Conservation (phyloP, 2,888 invertebrate genomes). For the Stenichneumon culpator region DNA sequence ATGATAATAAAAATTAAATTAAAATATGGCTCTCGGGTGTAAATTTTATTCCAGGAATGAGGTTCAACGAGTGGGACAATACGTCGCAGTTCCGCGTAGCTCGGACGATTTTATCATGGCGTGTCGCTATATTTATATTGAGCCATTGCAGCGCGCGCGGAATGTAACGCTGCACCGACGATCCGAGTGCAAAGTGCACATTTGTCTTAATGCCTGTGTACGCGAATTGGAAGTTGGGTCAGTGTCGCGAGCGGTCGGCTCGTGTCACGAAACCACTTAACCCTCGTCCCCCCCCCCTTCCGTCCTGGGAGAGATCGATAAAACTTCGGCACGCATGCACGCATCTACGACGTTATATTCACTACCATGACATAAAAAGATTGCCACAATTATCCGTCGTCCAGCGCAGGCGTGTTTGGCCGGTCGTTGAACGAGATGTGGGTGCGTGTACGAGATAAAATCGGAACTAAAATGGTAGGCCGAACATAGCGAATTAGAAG, state of each 20-base stretch:
- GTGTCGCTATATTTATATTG: conserved; percentile 46
- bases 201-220: conserved; percentile 63
- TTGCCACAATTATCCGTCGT: conserved; percentile 28
- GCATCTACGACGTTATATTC: conserved; percentile 27
- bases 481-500: background rate
- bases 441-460: background rate
- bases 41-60: conserved; percentile 7
- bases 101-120: conserved; percentile 55
- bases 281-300: conserved; percentile 38
- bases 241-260: conserved; percentile 72
- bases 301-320: conserved; percentile 72
- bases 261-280: conserved; percentile 78
- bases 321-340: conserved; percentile 73
- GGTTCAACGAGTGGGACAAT: conserved; percentile 20
- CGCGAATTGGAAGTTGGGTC: conserved; percentile 64
- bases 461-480: conserved; percentile 7
- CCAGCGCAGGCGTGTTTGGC: conserved; percentile 11
- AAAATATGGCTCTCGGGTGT: background rate
- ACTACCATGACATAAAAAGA: conserved; percentile 13
- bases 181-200: conserved; percentile 64
- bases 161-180: background rate
- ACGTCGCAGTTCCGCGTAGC: conserved; percentile 59
- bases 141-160: conserved; percentile 22
- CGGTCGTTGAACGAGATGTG: background rate
- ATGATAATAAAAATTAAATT: background rate